A percentile compares a stretch with the other conserved stretches of the same genome.
Evolutionary conservation across 2,797 vertebrate species (phyloP).

Genomic region (Catharus ustulatus): DNA sequence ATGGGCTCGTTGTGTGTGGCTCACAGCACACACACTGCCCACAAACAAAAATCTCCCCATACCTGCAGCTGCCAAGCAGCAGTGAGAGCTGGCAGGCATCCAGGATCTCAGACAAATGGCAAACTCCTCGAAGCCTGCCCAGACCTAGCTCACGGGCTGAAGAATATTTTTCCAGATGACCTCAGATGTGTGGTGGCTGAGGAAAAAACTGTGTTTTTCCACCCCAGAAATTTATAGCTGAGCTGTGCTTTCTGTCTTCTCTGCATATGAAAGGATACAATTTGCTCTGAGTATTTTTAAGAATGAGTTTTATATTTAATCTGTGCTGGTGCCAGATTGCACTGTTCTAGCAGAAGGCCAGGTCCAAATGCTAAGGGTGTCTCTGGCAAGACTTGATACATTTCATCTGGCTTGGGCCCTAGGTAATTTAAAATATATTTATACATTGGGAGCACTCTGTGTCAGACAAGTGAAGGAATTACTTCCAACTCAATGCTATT

Average conservation of each 20-base stretch:
- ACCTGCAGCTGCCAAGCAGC: neutral
- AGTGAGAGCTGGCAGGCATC: neutral
- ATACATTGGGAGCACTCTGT: neutral
- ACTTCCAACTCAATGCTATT: slow-evolving; percentile 21
- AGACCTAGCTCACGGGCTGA: neutral
- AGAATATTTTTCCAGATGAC: slow-evolving; percentile 21
- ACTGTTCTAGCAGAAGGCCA: slow-evolving; percentile 34
- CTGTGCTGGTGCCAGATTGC: slow-evolving; percentile 27
- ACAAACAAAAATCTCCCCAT: neutral
- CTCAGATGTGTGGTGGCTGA: neutral
- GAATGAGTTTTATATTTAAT: slow-evolving; percentile 45
- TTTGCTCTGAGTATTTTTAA: slow-evolving; percentile 57
- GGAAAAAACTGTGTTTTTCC: neutral
- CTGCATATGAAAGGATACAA: neutral
- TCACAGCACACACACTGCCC: neutral
- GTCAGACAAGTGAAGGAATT: slow-evolving; percentile 28
- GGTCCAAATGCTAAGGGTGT: slow-evolving; percentile 5
- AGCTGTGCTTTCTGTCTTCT: slow-evolving; percentile 16
- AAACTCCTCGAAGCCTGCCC: neutral
- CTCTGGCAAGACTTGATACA: slow-evolving; percentile 46
- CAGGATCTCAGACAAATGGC: neutral
- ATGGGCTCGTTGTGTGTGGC: accelerated
- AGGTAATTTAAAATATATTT: slow-evolving; percentile 45
- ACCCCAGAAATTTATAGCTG: neutral
- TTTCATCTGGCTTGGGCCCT: slow-evolving; percentile 33